Evolutionary conservation across 2,888 invertebrate genomes (phyloP), one percentile per base, ranked within the genome.

Genomic region (Branchipolynoe longqiensis): DNA sequence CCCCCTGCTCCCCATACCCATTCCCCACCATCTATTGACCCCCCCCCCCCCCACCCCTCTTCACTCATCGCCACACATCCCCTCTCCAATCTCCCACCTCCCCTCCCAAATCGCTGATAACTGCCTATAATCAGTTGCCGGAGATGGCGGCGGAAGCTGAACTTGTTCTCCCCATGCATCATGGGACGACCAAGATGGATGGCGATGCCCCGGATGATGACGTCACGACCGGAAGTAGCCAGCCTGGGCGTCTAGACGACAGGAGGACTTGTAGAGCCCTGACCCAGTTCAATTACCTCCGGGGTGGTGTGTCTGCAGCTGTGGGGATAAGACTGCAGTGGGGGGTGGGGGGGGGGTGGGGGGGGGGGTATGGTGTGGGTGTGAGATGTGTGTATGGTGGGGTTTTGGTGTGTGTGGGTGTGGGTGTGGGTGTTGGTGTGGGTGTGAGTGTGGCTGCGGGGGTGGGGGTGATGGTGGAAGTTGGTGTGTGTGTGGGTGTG

Each of bases 231-330:
- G 38, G 69, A 69, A 33, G 69, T 38, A 4, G 69, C n/a, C n/a
- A n/a, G n/a, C n/a, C n/a, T 69, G 4, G 69, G 69, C 36, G 62
- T 62, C 62, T 62, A 62, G 62, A 62, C 69, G 33, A 25, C 36
- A 14, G 4, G 38, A 3, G 4, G 33, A 69, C 69, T 69, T 69
- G 69, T 69, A 69, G 69, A 69, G 33, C 69, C 69, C 38, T 69
- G 69, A 69, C 69, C 69, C 38, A 69, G 69, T 69, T 69, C 69
- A 69, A 69, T 69, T 69, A 69, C 69, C 69, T 38, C 38, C 4
- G n/a, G n/a, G n/a, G n/a, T n/a, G n/a, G n/a, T n/a, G n/a, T n/a
- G n/a, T n/a, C n/a, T n/a, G n/a, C n/a, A n/a, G n/a, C n/a, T n/a
- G n/a, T n/a, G n/a, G n/a, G n/a, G n/a, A n/a, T n/a, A n/a, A n/a